Evolutionary conservation across 1,140 invertebrate species (phyloP).

Genomic region (Brachionus rotundiformis): DNA sequence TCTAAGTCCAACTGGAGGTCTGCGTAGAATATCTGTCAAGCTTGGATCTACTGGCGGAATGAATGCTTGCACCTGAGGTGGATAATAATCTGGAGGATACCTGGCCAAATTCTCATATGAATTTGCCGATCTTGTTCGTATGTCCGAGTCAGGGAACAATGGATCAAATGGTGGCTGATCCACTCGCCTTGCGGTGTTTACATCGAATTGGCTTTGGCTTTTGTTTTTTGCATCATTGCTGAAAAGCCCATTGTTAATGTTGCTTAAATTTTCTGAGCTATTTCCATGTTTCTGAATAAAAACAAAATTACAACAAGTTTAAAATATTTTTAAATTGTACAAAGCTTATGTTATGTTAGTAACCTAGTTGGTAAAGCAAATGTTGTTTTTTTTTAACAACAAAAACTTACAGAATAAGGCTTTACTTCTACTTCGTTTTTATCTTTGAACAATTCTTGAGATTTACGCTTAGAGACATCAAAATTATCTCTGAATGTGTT

Average conservation of each 20-base stretch:
- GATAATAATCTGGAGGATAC: background rate
- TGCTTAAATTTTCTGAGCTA: conserved; percentile 4
- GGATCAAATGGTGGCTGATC: conserved; percentile 15
- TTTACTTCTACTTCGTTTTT: conserved; percentile 43
- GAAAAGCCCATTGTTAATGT: background rate
- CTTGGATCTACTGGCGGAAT: background rate
- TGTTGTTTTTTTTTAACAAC: background rate
- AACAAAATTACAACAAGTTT: background rate
- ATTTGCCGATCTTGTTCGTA: conserved; percentile 26
- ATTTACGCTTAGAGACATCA: conserved; percentile 17
- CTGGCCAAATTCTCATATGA: conserved; percentile 12
- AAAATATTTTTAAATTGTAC: too few species aligned
- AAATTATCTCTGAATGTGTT: conserved; percentile 22
- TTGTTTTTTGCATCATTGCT: background rate
- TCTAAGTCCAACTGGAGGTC: conserved; percentile 36
- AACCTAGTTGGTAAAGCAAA: background rate
- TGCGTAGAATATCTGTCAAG: conserved; percentile 24
- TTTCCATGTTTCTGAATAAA: background rate
- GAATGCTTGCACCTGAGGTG: background rate
- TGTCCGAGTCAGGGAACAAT: background rate
- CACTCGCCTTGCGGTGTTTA: background rate
- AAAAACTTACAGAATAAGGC: conserved; percentile 52
- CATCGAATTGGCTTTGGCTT: conserved; percentile 42
- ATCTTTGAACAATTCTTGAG: conserved; percentile 4
- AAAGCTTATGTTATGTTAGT: background rate